Base-by-base conservation (phyloP, 2,888 invertebrate species). In the Xestobium rufovillosum region DNA sequence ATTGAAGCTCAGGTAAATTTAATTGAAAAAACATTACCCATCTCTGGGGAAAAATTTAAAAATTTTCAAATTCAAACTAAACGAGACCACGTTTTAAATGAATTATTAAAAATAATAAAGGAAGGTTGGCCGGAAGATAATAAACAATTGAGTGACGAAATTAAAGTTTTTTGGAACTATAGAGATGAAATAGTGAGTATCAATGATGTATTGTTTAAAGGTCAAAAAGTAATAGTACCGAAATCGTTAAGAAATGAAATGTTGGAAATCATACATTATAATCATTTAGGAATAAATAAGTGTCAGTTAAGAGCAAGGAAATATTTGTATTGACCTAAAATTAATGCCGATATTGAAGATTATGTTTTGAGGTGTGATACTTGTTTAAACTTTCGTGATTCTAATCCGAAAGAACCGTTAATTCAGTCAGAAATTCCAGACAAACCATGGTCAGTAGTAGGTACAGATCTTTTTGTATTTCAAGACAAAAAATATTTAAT, bases 251-350 rank as follows among this genome's bases (percentile, higher is more conserved):
- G 42, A 14, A 31, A 19, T 29, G 36, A 44, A 36, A 34, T 44
- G 8, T 17, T 43, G 14, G 29, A 40, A 10, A 42, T 15, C 11
- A 36, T 47, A 8, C 45, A 45, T 30, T 40, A 29, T 33, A 33
- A 31, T 11, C 46, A 46, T 28, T 31, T 44, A 17, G 46, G 46
- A 6, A 27, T 38, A 9, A 38, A 38, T 4, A 44, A 45, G 32
- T 44, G 39, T 26, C 29, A 34, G 31, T 34, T 30, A 14, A 23
- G 38, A 26, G 41, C 43, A 4, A 34, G 32, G 26, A 30, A 36
- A 8, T 35, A 34, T 15, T 19, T 47, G 28, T 44, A 29, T 31
- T 47, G 47, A 42, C 44, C 44, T 3, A 32, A 16, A 3, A 47
- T 47, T 29, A 34, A 19, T 16, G 37, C 38, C 34, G 36, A 43